phyloP scores from a whole-genome alignment of 2,113 vertebrate genomes.

The Mobula hypostoma region DNA sequence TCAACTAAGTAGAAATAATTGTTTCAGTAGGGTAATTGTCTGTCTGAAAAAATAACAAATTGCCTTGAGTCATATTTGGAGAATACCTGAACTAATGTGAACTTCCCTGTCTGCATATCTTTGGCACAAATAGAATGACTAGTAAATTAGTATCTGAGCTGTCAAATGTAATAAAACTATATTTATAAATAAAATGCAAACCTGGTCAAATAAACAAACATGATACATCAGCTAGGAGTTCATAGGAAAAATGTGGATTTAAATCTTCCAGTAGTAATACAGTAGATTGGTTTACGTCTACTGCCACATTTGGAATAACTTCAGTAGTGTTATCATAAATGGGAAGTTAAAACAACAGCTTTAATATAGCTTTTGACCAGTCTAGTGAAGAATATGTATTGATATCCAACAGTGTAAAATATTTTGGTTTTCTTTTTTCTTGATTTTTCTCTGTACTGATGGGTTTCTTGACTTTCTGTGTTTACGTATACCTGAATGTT shows the following conservation, averaged over 20 bases:
- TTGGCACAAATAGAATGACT: constrained; percentile 31
- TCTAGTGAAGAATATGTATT: neutral
- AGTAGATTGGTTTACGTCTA: neutral
- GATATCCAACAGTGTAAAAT: neutral
- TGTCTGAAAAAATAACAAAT: constrained; percentile 27
- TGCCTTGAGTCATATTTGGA: constrained; percentile 32
- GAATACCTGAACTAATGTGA: constrained; percentile 32
- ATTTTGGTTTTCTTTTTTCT: neutral
- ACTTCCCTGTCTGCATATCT: constrained; percentile 5
- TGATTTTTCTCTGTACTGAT: constrained; percentile 8
- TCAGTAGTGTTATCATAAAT: neutral
- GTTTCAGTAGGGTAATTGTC: constrained; percentile 34
- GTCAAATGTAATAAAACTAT: constrained; percentile 35
- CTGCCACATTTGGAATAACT: neutral
- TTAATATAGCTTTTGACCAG: neutral
- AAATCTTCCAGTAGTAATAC: neutral
- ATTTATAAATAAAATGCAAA: constrained; percentile 36
- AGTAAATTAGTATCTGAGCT: constrained; percentile 34
- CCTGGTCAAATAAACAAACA: constrained; percentile 33
- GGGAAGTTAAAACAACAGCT: neutral
- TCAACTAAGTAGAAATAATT: constrained; percentile 34
- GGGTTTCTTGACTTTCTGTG: constrained; percentile 23
- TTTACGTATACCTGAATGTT: neutral
- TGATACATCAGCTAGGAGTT: constrained; percentile 22
- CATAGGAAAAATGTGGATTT: constrained; percentile 34